Conservation (phyloP, 2,113 vertebrate species). For the Pelusios castaneus region DNA sequence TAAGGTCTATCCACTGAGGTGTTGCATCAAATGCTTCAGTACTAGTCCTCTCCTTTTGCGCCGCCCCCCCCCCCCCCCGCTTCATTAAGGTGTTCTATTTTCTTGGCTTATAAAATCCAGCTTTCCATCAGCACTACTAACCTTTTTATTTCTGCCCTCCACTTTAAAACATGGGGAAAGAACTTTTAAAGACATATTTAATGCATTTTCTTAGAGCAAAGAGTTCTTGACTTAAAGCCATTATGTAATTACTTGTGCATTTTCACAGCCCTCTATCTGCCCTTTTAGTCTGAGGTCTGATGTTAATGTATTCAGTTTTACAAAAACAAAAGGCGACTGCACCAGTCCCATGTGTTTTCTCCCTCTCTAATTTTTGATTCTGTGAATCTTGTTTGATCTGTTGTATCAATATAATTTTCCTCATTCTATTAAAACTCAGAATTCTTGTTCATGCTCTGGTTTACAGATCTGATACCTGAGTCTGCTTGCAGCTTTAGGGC, state of each 20-base stretch:
- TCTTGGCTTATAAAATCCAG: too few species aligned
- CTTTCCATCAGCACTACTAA: too few species aligned
- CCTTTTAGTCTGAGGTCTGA: background rate
- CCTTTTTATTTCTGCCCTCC: too few species aligned
- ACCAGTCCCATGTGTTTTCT: background rate
- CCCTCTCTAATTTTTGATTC: background rate
- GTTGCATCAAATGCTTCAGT: too few species aligned
- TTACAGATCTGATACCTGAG: background rate
- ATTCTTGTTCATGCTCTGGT: background rate
- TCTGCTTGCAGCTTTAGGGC: too few species aligned
- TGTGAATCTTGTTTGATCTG: background rate
- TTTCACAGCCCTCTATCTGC: background rate
- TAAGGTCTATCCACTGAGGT: too few species aligned
- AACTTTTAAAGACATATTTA: background rate
- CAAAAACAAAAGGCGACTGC: background rate
- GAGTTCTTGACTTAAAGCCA: background rate
- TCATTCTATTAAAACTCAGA: background rate
- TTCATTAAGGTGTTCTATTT: too few species aligned
- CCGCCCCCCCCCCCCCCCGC: too few species aligned
- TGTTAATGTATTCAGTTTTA: background rate
- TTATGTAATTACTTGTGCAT: background rate
- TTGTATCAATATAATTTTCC: background rate
- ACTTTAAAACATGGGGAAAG: background rate
- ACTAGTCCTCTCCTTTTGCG: too few species aligned
- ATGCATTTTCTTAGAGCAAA: background rate